Evolutionary conservation across 2,113 vertebrate species (phyloP).

Genomic region (Lota lota): DNA sequence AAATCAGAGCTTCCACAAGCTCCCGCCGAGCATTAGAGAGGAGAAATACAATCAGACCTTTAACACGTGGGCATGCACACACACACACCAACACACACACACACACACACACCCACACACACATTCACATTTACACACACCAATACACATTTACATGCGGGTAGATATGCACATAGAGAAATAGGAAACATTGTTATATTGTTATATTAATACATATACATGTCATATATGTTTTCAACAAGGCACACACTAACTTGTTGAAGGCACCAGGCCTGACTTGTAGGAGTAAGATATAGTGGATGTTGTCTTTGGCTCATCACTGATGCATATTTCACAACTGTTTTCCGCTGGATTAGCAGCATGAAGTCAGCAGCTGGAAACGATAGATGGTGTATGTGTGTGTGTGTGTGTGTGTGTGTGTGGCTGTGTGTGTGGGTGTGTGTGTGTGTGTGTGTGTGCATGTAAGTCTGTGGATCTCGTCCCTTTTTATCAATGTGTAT

Average conservation of each 20-base stretch:
- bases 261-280: neutral
- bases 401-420: neutral
- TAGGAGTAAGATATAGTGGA: neutral
- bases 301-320: neutral
- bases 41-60: constrained; percentile 70
- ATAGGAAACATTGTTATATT: neutral
- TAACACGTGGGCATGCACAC: constrained; percentile 24
- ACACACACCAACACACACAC: constrained; percentile 3
- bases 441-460: neutral
- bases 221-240: neutral
- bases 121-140: constrained; percentile 20
- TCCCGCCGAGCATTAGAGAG: constrained; percentile 60
- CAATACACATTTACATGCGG: constrained; percentile 29
- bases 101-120: neutral
- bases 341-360: constrained; percentile 28
- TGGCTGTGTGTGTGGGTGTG: neutral
- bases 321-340: constrained; percentile 40
- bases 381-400: neutral
- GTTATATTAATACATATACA: no score
- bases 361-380: constrained; percentile 29
- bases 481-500: neutral
- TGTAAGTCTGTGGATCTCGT: neutral
- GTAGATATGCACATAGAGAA: neutral
- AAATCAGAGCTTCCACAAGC: constrained; percentile 65
- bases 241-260: constrained; percentile 1